Conservation (phyloP, 2,113 vertebrate genomes). For the Phylloscopus trochiloides region DNA sequence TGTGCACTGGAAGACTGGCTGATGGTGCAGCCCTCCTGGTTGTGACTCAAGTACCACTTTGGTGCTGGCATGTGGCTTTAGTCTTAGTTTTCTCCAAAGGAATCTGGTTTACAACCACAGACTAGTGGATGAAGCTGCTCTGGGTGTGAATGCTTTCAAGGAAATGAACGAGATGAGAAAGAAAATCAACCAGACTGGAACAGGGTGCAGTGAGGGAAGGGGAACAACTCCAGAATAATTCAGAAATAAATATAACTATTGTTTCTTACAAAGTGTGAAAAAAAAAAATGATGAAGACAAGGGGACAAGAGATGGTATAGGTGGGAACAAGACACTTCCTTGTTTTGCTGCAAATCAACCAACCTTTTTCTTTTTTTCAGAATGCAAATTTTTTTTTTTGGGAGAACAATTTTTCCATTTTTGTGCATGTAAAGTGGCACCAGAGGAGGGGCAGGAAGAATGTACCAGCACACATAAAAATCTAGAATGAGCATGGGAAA, state of each 20-base stretch:
- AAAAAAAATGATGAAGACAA: neutral
- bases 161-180: neutral
- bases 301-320: neutral
- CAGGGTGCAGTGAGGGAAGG: neutral
- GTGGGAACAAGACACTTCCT: neutral
- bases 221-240: neutral
- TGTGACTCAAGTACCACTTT: neutral
- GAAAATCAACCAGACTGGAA: neutral
- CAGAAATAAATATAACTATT: neutral
- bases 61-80: neutral
- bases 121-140: neutral
- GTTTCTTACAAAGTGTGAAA: neutral
- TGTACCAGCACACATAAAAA: neutral
- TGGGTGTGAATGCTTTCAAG: neutral
- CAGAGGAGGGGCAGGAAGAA: neutral
- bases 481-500: slow-evolving; percentile 30
- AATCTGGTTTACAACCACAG: neutral
- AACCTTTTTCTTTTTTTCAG: neutral
- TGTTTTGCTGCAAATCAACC: neutral
- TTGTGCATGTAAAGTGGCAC: neutral
- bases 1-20: neutral
- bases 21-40: neutral
- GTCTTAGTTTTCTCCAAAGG: neutral
- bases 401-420: neutral
- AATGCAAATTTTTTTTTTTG: neutral